phyloP scores from a whole-genome alignment of 2,888 invertebrate species.

The Drosophila aldrichi region DNA sequence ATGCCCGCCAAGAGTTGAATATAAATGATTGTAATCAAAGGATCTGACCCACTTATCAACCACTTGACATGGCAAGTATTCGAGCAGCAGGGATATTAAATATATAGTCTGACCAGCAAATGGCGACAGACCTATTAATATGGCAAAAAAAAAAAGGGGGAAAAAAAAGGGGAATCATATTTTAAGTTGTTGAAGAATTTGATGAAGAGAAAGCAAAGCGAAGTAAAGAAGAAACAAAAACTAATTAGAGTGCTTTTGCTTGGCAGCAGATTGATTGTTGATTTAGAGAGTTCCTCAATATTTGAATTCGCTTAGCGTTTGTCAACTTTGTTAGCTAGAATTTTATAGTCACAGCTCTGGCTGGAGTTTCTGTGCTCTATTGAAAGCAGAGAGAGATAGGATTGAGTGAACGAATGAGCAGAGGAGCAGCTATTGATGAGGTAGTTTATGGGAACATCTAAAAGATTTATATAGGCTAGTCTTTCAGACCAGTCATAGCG shows the following conservation, averaged over 20 bases:
- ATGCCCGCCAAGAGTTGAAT: conserved; percentile 30
- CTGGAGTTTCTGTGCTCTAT: no score
- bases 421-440: no score
- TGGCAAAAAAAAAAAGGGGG: accelerated
- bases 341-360: no score
- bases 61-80: conserved; percentile 5
- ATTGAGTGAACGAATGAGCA: no score
- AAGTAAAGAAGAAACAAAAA: not conserved
- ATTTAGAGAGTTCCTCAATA: not conserved
- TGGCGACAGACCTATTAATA: conserved; percentile 3
- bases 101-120: not conserved
- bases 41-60: conserved; percentile 14
- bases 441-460: no score
- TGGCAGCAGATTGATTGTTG: not conserved
- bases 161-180: not conserved
- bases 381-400: no score
- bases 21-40: conserved; percentile 26
- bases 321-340: no score
- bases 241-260: no score
- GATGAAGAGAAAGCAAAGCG: not conserved
- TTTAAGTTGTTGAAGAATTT: conserved; percentile 5
- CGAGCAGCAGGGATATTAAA: not conserved
- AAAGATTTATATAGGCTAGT: no score
- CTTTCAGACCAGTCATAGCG: no score
- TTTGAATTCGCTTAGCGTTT: no score